These are phyloP conservation scores for Upupa epops DNA, from an alignment of 2,113 vertebrate species.

Conservation along the genomic window DNA sequence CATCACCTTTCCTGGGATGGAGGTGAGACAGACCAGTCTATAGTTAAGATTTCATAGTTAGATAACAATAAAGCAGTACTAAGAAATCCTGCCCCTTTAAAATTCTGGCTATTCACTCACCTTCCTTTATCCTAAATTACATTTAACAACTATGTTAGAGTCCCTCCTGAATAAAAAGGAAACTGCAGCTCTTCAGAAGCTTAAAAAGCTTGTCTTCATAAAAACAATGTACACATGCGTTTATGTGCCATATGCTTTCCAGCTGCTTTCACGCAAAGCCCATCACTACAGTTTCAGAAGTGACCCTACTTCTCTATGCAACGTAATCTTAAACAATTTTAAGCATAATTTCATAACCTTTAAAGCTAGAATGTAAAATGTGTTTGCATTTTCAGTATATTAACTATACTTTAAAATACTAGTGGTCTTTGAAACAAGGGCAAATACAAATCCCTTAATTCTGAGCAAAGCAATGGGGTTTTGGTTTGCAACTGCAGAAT, in stretches of 20 bases:
- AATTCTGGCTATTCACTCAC: not conserved
- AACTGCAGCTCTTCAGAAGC: not conserved
- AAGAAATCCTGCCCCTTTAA: not conserved
- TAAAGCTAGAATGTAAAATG: not conserved
- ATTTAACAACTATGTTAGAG: not conserved
- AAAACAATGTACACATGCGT: not conserved
- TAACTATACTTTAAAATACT: not conserved
- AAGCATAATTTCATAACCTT: not conserved
- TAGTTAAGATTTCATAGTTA: not conserved
- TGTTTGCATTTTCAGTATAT: no score
- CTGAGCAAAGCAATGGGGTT: not conserved
- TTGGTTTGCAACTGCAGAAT: not conserved
- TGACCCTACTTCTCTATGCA: not conserved
- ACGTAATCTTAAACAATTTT: not conserved
- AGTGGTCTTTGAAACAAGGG: not conserved
- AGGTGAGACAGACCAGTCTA: no score
- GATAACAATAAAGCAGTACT: not conserved
- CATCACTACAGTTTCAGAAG: not conserved
- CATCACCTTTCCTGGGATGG: no score
- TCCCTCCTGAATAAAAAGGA: not conserved
- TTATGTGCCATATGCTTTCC: not conserved
- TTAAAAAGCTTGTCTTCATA: not conserved
- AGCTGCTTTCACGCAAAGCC: not conserved
- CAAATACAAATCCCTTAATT: not conserved
- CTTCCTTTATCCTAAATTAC: not conserved